Percentiles rank a stretch among this genome's conserved stretches.
Evolutionary conservation across 1,140 invertebrate species (phyloP).

Genomic region (Drosophila kurseongensis): DNA sequence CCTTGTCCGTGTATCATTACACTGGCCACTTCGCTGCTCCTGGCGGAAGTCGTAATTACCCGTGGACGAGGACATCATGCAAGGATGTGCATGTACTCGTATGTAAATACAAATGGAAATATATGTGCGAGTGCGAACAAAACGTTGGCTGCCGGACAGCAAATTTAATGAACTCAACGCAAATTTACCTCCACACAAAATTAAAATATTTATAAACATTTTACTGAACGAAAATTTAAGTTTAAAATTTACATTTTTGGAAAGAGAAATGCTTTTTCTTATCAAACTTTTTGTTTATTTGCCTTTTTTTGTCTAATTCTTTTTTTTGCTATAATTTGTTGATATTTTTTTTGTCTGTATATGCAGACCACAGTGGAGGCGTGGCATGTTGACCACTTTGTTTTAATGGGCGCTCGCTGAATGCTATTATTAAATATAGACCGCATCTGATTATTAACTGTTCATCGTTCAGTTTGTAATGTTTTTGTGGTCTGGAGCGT

Average conservation of each 20-base stretch:
- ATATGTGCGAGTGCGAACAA: slow-evolving; percentile 20
- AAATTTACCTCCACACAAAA: slow-evolving; percentile 6
- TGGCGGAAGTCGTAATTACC: slow-evolving; percentile 78
- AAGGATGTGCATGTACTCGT: slow-evolving; percentile 55
- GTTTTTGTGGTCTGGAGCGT: slow-evolving; percentile 18
- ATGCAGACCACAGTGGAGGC: no score
- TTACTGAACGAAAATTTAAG: background rate
- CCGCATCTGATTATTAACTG: slow-evolving; percentile 76
- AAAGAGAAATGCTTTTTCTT: no score
- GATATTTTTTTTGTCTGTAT: slow-evolving; percentile 3
- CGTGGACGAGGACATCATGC: slow-evolving; percentile 43
- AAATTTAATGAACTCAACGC: slow-evolving; percentile 70
- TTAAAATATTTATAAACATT: background rate
- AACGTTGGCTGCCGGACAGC: slow-evolving; percentile 26
- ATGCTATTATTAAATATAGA: slow-evolving; percentile 74
- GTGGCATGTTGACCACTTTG: slow-evolving; percentile 74
- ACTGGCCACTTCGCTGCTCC: slow-evolving; percentile 60
- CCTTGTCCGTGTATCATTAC: slow-evolving; percentile 48
- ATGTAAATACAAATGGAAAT: slow-evolving; percentile 27
- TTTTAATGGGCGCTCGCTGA: slow-evolving; percentile 66
- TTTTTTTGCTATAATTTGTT: background rate
- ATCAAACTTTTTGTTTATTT: no score
- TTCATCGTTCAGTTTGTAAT: slow-evolving; percentile 15
- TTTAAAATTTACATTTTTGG: no score
- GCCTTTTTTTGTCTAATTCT: no score